These are phyloP conservation scores for Pheosia gnoma DNA, from an alignment of 2,888 invertebrate species.

Conservation along the genomic window DNA sequence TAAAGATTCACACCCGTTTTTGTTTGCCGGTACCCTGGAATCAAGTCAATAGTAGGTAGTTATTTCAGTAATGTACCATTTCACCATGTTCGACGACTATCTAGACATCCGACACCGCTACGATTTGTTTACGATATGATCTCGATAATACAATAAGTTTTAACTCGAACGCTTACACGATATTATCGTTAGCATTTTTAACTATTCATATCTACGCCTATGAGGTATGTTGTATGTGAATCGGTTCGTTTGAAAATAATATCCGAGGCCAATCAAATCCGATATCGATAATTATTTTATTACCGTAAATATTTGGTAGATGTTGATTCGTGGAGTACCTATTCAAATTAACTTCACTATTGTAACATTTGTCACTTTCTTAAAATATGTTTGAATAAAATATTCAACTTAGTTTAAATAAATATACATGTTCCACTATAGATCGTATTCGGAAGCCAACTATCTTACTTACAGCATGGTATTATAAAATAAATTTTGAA, in stretches of 20 bases:
- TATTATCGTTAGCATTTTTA: slow-evolving; percentile 24
- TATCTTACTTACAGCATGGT: no score
- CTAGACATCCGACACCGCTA: slow-evolving; percentile 31
- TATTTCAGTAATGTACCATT: slow-evolving; percentile 57
- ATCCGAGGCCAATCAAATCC: slow-evolving; percentile 30
- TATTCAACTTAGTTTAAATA: no score
- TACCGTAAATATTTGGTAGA: slow-evolving; percentile 24
- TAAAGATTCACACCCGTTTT: neutral
- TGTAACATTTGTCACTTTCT: no score
- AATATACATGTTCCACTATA: no score
- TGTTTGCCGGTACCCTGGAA: slow-evolving; percentile 13
- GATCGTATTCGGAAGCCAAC: no score
- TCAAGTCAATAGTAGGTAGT: slow-evolving; percentile 46
- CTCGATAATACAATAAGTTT: slow-evolving; percentile 13
- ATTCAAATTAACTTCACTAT: neutral
- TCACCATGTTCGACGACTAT: slow-evolving; percentile 42
- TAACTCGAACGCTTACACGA: slow-evolving; percentile 35
- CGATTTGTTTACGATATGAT: slow-evolving; percentile 12
- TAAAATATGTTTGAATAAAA: no score
- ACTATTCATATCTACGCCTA: neutral
- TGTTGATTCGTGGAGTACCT: neutral
- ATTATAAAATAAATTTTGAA: neutral
- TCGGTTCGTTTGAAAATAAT: slow-evolving; percentile 27
- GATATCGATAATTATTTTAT: slow-evolving; percentile 41
- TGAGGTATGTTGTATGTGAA: slow-evolving; percentile 11